Evolutionary conservation across 2,797 vertebrate genomes (phyloP).

Genomic region (Cirrhinus molitorella): DNA sequence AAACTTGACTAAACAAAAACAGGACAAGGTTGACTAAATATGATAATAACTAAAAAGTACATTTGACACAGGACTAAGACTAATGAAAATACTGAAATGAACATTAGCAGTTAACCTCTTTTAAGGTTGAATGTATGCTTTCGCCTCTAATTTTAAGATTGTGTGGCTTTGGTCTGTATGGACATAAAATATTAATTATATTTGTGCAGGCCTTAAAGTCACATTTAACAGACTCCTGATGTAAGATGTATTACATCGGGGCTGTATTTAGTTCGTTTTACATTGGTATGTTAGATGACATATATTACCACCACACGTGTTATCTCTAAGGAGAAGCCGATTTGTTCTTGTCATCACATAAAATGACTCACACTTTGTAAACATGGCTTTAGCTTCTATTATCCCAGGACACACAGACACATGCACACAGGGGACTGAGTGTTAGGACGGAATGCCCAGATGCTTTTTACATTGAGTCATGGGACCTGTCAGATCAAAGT

Average conservation of each 20-base stretch:
- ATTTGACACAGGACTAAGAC: no score
- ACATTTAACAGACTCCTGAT: background rate
- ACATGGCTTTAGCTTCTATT: constrained; percentile 7
- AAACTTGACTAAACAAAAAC: no score
- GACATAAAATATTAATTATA: background rate
- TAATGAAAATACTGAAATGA: no score
- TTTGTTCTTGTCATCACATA: constrained; percentile 50
- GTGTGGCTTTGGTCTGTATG: background rate
- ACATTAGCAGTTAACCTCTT: background rate
- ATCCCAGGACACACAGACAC: constrained; percentile 34
- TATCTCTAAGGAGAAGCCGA: constrained; percentile 2
- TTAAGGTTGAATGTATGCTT: background rate
- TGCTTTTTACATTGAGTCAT: constrained; percentile 54
- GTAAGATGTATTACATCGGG: background rate
- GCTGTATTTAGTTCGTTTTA: background rate
- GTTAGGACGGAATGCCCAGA: constrained; percentile 57
- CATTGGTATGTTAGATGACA: constrained; percentile 4
- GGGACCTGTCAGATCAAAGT: constrained; percentile 52
- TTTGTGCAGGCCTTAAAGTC: background rate
- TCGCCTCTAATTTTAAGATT: background rate
- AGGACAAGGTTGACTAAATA: no score
- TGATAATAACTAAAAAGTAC: no score
- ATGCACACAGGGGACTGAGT: constrained; percentile 30
- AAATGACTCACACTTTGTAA: constrained; percentile 15
- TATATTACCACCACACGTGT: constrained; percentile 26